Evolutionary conservation across 2,113 vertebrate species (phyloP), one percentile per base, ranked within the genome.

Genomic region (Gallinago jamesoni): DNA sequence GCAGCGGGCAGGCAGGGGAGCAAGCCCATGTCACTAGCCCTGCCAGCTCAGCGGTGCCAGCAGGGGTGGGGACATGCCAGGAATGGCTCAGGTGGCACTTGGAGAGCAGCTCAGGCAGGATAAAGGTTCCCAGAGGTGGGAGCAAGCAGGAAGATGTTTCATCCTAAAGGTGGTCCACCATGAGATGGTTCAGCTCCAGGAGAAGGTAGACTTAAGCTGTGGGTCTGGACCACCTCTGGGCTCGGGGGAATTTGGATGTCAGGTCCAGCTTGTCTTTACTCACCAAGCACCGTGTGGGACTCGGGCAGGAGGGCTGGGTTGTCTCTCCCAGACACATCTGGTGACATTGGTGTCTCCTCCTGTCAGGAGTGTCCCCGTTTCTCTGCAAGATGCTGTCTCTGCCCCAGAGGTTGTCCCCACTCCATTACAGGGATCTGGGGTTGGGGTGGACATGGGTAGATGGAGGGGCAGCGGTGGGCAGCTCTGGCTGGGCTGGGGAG

Each of bases 51-150:
- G 70, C 14, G 0, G 64, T 89, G 93, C 80, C 81, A 87, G 66
- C 5, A 2, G 70, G 31, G 73, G 30, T 0, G 0, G 53, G 66
- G 70, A 77, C 68, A 12, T 20, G 8, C 59, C 77, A 43, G 90
- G 55, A 59, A 5, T 2, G 47, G 53, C 52, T 91, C 7, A 0
- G 39, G 4, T 74, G 3, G 2, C 35, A 1, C 88, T 8, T 2
- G 45, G 33, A 48, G 74, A 93, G 57, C 41, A 37, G 84, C 75
- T 91, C 22, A 14, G 70, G n/a, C 31, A 59, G 79, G 56, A 5
- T 56, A 39, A 69, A 55, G 41, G 17, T 63, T 41, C 25, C 28
- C 39, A n/a, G 59, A 18, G 53, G n/a, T 5, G n/a, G 16, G 31
- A 73, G 31, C 28, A 23, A 16, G 31, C 14, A 13, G 6, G 52